A percentile compares a stretch with the other conserved stretches of the same genome.
phyloP scores from a whole-genome alignment of 2,113 vertebrate species.

The Sarotherodon lohbergeri region DNA sequence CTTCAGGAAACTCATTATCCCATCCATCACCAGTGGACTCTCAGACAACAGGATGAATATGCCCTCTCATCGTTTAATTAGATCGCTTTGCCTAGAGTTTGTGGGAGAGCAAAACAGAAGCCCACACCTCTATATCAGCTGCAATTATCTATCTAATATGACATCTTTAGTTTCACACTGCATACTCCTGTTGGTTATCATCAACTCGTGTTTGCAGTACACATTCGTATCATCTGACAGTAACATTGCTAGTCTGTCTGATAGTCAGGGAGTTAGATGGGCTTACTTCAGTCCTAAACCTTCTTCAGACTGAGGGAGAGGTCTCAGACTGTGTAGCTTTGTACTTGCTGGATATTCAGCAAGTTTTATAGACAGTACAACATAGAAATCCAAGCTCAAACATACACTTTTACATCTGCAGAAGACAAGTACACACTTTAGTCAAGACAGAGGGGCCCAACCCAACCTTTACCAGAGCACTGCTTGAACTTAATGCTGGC shows the following conservation, averaged over 20 bases:
- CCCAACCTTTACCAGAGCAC: conserved; percentile 21
- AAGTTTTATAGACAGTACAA: background rate
- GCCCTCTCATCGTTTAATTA: conserved; percentile 74
- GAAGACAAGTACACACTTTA: background rate
- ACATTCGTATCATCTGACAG: background rate
- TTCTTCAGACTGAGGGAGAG: background rate
- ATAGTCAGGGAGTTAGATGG: background rate
- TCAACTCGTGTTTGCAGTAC: conserved; percentile 14
- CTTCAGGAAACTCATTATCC: conserved; percentile 77
- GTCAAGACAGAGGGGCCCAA: background rate
- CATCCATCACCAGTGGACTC: conserved; percentile 67
- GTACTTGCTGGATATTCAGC: background rate
- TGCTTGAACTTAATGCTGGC: background rate
- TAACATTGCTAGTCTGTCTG: background rate
- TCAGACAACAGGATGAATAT: conserved; percentile 60
- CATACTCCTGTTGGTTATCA: conserved; percentile 44
- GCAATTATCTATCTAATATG: conserved; percentile 70
- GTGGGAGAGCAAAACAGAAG: conserved; percentile 48
- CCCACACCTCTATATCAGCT: conserved; percentile 35
- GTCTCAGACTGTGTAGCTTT: background rate
- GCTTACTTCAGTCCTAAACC: background rate
- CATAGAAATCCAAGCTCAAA: background rate
- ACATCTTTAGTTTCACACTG: conserved; percentile 59
- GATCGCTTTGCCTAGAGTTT: conserved; percentile 61
- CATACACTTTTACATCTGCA: background rate